Base-by-base conservation (phyloP, 2,113 vertebrate genomes). In the Hirundichthys speculiger region DNA sequence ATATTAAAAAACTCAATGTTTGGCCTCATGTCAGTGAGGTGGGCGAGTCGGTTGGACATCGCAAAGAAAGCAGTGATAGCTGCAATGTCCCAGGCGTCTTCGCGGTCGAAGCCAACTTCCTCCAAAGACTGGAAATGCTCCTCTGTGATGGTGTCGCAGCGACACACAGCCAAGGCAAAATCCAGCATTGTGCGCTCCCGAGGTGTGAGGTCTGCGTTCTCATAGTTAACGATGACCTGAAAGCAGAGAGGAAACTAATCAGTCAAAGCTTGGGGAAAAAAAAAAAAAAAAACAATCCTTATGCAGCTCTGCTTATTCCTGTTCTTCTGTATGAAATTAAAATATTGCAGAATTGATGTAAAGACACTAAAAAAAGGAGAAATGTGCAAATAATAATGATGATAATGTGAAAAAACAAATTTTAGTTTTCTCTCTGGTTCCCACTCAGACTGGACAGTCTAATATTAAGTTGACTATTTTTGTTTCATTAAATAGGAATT, bases 71-170 rank as follows among this genome's bases (percentile, higher is more conserved):
- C 93, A 13, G 94, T 58, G 38, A 96, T 91, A 64, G 90, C 82
- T n/a, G 87, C 92, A 15, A 94, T 95, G 80, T 95, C 94, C 95
- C 94, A 96, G 41, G 91, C 91, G 1, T 95, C 94, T 73, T 97
- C 95, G 0, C 56, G 79, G 66, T 93, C 91, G 51, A 98, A 95
- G 3, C 94, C 94, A 0, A 91, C 93, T 9, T 82, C 79, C 76
- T 94, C 89, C 40, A 96, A 80, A 25, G 91, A 80, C 73, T 68
- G 77, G 53, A 96, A 93, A 58, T 93, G 93, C 64, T 93, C 70
- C 4, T 96, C 92, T 1, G 92, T 94, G 70, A 96, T 89, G 41
- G 90, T 91, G 16, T 95, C 93, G 1, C 88, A 82, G 24, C 78
- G 87, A 66, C 94, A 94, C 65, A 96, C 61, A 0, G 90, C 89